phyloP scores from a whole-genome alignment of 2,888 invertebrate genomes.

The Dryococelus australis region DNA sequence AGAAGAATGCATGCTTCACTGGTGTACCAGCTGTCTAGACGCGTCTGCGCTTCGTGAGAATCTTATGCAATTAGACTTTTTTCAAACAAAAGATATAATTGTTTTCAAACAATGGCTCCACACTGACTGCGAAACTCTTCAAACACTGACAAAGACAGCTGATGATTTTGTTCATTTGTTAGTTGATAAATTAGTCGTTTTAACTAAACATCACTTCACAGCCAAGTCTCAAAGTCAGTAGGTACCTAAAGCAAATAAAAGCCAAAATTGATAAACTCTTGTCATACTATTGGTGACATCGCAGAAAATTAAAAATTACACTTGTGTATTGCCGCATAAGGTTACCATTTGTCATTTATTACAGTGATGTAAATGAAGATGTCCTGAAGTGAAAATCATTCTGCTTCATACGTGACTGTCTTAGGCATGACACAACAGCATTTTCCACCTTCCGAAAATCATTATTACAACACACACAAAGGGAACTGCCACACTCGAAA shows the following conservation, averaged over 20 bases:
- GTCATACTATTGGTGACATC: constrained; percentile 25
- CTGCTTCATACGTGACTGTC: constrained; percentile 3
- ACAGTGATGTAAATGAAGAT: background rate
- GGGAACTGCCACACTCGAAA: background rate
- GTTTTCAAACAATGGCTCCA: background rate
- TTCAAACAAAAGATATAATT: background rate
- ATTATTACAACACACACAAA: background rate
- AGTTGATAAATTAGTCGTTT: background rate
- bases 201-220: background rate
- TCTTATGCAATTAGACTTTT: constrained; percentile 22
- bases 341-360: constrained; percentile 34
- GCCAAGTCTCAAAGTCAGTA: background rate
- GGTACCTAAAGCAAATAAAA: constrained; percentile 18
- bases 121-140: background rate
- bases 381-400: constrained; percentile 20
- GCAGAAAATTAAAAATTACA: constrained; percentile 37
- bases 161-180: background rate
- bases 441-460: constrained; percentile 17
- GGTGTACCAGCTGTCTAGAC: background rate
- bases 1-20: constrained; percentile 25
- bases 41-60: background rate
- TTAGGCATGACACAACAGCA: constrained; percentile 5
- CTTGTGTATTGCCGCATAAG: constrained; percentile 34
- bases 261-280: background rate
- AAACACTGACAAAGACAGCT: constrained; percentile 5